Evolutionary conservation across 2,113 vertebrate genomes (phyloP).

Genomic region (Mellivora capensis): DNA sequence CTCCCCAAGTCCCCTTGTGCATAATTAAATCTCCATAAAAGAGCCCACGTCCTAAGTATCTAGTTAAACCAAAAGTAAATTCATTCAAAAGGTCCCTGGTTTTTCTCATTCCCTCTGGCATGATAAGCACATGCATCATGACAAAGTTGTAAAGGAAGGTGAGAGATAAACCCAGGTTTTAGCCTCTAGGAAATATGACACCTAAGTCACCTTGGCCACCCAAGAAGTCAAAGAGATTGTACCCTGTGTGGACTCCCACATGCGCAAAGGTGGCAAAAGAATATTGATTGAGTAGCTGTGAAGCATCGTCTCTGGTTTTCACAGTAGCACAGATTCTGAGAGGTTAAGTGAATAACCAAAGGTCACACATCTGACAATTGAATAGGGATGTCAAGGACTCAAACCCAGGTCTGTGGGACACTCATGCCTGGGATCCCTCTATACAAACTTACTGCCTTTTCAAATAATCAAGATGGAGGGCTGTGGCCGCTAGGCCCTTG

Average conservation of each 20-base stretch:
- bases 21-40: slow-evolving; percentile 54
- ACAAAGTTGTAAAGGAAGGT: not conserved
- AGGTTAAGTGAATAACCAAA: not conserved
- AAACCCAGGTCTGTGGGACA: not conserved
- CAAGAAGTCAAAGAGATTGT: slow-evolving; percentile 15
- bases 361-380: not conserved
- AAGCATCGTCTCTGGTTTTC: not conserved
- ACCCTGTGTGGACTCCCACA: not conserved
- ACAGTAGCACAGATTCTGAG: not conserved
- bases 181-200: not conserved
- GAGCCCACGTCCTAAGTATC: slow-evolving; percentile 13
- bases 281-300: not conserved
- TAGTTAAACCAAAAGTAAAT: slow-evolving; percentile 46
- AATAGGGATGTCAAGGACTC: not conserved
- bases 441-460: not conserved
- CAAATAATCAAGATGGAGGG: not conserved
- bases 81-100: not conserved
- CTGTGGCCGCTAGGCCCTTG: not conserved
- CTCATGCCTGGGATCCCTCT: not conserved
- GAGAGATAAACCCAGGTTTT: not conserved
- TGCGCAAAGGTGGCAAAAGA: not conserved
- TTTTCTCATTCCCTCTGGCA: not conserved
- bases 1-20: slow-evolving; percentile 22
- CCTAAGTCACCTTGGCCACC: not conserved
- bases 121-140: not conserved